These are phyloP conservation scores for Scalopus aquaticus DNA, from an alignment of 2,113 vertebrate species.

Conservation along the genomic window DNA sequence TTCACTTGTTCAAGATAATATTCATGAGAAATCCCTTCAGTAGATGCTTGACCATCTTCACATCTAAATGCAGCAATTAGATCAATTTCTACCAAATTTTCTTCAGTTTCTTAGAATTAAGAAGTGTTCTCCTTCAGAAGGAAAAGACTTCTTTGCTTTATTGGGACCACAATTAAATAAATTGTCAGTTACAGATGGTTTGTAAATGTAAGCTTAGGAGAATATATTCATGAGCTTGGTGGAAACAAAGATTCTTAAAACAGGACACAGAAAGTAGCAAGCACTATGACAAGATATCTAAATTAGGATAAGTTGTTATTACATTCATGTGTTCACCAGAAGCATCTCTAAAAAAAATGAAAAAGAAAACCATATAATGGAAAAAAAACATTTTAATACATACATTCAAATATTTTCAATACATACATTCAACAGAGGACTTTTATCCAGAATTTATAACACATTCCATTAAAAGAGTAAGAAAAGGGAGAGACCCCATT, in stretches of 20 bases:
- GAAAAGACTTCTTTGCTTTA: neutral
- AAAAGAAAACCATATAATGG: neutral
- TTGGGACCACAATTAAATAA: neutral
- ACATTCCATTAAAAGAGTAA: neutral
- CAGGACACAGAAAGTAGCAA: neutral
- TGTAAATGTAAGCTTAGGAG: neutral
- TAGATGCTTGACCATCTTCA: neutral
- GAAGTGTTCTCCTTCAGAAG: neutral
- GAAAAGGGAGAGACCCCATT: neutral
- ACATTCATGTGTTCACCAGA: neutral
- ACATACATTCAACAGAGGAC: neutral
- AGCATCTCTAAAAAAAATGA: neutral
- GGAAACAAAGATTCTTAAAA: conserved; percentile 27
- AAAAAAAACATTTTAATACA: neutral
- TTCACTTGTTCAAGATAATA: neutral
- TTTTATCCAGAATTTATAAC: conserved; percentile 15
- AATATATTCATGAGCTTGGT: neutral
- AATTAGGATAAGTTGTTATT: neutral
- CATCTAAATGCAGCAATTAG: neutral
- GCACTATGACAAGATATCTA: neutral
- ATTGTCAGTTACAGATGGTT: neutral
- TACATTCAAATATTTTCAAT: neutral
- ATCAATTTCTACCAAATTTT: neutral
- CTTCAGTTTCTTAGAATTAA: neutral
- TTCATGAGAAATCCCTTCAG: neutral